Evolutionary conservation across 2,113 vertebrate species (phyloP), one percentile per base, ranked within the genome.

Genomic region (Cheirogaleus medius): DNA sequence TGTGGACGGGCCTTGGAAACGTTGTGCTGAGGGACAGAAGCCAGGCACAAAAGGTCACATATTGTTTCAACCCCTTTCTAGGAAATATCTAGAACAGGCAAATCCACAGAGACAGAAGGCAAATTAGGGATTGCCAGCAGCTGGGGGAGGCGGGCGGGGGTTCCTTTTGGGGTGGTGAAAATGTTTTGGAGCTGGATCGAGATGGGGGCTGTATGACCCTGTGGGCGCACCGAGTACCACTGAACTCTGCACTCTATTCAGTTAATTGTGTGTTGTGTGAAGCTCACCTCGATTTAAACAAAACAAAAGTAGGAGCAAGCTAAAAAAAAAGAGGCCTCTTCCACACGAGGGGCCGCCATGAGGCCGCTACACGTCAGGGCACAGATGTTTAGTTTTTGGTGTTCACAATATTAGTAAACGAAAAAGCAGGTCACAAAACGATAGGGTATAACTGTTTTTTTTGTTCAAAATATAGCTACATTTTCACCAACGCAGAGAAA

Each of bases 281-380:
- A 29, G n/a, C 52, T 66, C 66, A 37, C 39, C 52, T 56, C 49
- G 7, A 8, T 32, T 71, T 58, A 86, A 39, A 92, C 73, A 68
- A 84, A 12, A 56, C 29, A 58, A 87, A 64, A 66, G 21, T 5
- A 23, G 12, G 18, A 60, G 32, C 21, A 56, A 66, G 15, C 20
- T 80, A 8, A 37, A n/a, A n/a, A 12, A 37, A 66, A 27, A 37
- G 25, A 32, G 13, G 7, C 34, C n/a, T 66, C 39, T 69, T 37
- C 21, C 39, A 12, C 4, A 18, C 52, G 17, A 39, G 44, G 17
- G 29, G 0, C 29, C 21, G 5, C 58, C 5, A 0, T 0, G 47
- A 47, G 32, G 47, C 71, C 32, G 37, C 42, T 13, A 4, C 8
- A 42, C 3, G 44, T 52, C 47, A 21, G 17, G 82, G 42, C 3